Evolutionary conservation across 2,797 vertebrate genomes (phyloP).

Genomic region (Typhlichthys eigenmanni): DNA sequence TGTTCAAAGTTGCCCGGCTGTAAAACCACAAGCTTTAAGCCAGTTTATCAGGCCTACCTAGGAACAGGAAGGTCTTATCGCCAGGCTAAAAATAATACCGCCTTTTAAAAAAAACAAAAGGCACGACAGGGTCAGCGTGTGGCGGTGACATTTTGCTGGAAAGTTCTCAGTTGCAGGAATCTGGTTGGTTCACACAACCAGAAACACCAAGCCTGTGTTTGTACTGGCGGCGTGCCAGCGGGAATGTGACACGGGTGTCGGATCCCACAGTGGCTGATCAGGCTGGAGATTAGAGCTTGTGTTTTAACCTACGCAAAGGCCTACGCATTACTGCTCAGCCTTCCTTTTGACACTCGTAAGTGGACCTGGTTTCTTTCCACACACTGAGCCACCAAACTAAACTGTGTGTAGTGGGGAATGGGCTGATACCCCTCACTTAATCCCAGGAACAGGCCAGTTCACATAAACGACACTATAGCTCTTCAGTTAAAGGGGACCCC

Average conservation of each 20-base stretch:
- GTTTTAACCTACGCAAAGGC: slow-evolving; percentile 68
- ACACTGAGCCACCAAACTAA: background rate
- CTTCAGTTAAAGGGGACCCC: too few species aligned
- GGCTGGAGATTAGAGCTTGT: slow-evolving; percentile 65
- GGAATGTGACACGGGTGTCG: slow-evolving; percentile 68
- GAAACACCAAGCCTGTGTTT: slow-evolving; percentile 29
- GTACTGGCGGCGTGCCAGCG: slow-evolving; percentile 38
- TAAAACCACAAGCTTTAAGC: background rate
- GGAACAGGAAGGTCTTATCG: background rate
- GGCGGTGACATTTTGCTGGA: background rate
- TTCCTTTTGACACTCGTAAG: slow-evolving; percentile 6
- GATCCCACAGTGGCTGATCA: slow-evolving; percentile 63
- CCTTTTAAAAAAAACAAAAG: background rate
- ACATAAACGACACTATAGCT: too few species aligned
- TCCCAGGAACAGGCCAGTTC: too few species aligned
- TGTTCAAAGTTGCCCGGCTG: background rate
- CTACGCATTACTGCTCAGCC: slow-evolving; percentile 39
- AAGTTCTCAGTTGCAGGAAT: background rate
- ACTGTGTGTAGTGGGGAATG: background rate
- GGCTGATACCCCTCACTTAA: too few species aligned
- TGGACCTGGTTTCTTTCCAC: background rate
- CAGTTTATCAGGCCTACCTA: background rate
- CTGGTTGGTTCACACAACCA: slow-evolving; percentile 5
- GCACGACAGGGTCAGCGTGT: background rate
- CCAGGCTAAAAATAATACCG: too few species aligned